Percentiles rank a stretch among this genome's conserved stretches.
Conservation (phyloP, 1,140 invertebrate species). For the Helicorthomorpha holstii region DNA sequence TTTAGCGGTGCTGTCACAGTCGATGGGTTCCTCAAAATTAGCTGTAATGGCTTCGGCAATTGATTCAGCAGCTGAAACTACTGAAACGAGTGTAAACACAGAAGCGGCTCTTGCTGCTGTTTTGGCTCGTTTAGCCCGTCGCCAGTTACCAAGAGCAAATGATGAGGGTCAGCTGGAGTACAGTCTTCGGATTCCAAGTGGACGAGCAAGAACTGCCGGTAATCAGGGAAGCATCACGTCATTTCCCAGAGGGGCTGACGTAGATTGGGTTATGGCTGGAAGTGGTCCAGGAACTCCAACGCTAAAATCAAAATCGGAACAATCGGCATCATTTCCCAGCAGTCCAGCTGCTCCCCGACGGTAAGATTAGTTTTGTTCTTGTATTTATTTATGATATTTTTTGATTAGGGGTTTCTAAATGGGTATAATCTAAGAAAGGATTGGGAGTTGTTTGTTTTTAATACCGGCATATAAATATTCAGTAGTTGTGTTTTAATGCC, state of each 20-base stretch:
- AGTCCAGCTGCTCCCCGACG: conserved; percentile 11
- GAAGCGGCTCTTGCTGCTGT: conserved; percentile 29
- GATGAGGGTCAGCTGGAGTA: conserved; percentile 50
- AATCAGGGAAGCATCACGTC: conserved; percentile 5
- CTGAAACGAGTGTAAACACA: conserved; percentile 5
- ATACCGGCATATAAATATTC: no score
- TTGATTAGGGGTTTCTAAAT: no score
- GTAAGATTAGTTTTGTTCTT: no score
- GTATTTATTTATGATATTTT: no score
- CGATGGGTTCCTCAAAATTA: conserved; percentile 31
- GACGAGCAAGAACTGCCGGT: conserved; percentile 16
- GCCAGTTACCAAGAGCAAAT: conserved; percentile 43
- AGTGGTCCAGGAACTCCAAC: conserved; percentile 21
- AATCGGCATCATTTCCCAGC: conserved; percentile 8
- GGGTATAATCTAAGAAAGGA: no score
- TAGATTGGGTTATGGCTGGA: conserved; percentile 50
- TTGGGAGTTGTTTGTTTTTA: no score
- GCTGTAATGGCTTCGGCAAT: not conserved
- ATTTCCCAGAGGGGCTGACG: conserved; percentile 33
- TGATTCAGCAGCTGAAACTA: conserved; percentile 11
- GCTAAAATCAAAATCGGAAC: not conserved
- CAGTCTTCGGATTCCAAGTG: conserved; percentile 23
- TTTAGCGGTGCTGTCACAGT: conserved; percentile 54
- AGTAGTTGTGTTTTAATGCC: no score
- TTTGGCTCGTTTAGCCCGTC: conserved; percentile 39